Conservation (phyloP, 2,797 vertebrate genomes). For the Pangasius macronema region DNA sequence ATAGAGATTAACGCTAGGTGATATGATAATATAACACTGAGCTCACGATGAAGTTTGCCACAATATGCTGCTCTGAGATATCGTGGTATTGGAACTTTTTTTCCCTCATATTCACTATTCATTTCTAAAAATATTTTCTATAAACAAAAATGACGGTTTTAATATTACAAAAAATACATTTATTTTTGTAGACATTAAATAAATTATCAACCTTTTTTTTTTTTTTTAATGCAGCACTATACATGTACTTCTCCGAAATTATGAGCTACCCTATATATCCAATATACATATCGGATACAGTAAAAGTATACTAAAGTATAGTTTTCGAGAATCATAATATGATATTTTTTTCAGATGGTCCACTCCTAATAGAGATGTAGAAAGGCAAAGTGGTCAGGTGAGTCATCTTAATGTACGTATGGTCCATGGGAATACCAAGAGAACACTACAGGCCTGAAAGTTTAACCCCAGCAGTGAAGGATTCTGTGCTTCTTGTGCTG, state of each 20-base stretch:
- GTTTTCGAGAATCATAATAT: background rate
- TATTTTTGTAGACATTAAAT: background rate
- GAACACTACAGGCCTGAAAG: background rate
- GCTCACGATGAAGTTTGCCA: background rate
- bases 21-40: background rate
- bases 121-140: background rate
- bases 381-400: background rate
- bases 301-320: too few relatives aligned
- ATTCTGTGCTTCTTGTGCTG: background rate
- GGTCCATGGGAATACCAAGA: background rate
- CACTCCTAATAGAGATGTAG: background rate
- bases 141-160: background rate
- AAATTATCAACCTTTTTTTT: background rate
- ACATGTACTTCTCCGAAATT: background rate
- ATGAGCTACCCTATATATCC: background rate
- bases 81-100: background rate
- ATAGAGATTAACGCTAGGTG: background rate
- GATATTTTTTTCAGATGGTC: background rate
- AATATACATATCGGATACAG: background rate
- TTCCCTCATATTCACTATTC: background rate
- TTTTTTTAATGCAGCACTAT: too few relatives aligned
- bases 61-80: background rate
- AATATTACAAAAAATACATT: background rate
- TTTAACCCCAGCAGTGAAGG: background rate
- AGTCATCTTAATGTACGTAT: background rate